A percentile compares a stretch with the other conserved stretches of the same genome.
phyloP scores from a whole-genome alignment of 2,797 vertebrate genomes.

The Babyrousa celebensis region DNA sequence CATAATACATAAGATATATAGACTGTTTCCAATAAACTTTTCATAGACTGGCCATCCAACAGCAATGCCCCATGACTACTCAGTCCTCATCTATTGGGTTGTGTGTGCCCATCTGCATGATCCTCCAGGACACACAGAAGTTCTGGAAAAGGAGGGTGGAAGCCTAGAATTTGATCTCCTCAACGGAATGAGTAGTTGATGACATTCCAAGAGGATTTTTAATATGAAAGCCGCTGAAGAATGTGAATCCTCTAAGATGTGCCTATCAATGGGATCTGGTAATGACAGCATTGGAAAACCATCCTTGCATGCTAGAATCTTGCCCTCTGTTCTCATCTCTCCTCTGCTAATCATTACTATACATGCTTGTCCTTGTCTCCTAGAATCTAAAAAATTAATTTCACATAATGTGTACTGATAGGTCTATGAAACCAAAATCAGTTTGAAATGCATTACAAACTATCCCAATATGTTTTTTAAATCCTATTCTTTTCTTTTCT shows the following conservation, averaged over 20 bases:
- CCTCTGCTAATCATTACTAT: background rate
- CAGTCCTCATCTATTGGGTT: background rate
- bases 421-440: background rate
- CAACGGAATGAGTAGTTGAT: background rate
- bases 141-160: background rate
- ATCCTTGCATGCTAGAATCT: background rate
- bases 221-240: background rate
- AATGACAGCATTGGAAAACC: background rate
- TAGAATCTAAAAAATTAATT: background rate
- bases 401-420: background rate
- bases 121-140: background rate
- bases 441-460: background rate
- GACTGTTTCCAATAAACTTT: background rate
- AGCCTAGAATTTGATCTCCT: background rate
- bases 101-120: background rate
- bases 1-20: background rate
- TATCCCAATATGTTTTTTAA: background rate
- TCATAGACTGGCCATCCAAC: background rate
- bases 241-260: background rate
- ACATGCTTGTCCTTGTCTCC: background rate
- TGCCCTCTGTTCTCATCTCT: background rate
- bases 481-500: too few species aligned
- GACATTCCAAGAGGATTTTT: background rate
- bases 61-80: background rate
- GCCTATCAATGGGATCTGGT: background rate